These are phyloP conservation scores for Excalfactoria chinensis DNA, from an alignment of 2,113 vertebrate genomes.

Conservation along the genomic window DNA sequence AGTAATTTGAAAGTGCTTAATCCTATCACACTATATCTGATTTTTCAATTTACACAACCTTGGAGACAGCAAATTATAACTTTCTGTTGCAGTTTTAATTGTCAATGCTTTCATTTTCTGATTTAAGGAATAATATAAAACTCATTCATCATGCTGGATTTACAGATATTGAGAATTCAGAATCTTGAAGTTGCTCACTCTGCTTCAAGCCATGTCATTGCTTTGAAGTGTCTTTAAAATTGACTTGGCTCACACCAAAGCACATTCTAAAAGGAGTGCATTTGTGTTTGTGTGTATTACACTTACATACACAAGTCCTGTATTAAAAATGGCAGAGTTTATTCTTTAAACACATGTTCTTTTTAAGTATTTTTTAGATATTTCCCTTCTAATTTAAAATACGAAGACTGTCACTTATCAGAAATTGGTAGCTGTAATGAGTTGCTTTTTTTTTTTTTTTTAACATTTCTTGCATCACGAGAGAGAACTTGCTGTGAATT, in stretches of 20 bases:
- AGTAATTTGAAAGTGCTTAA: background rate
- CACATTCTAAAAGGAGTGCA: background rate
- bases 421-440: background rate
- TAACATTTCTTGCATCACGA: background rate
- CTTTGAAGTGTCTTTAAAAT: background rate
- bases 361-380: background rate
- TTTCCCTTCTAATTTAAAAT: background rate
- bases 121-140: background rate
- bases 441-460: background rate
- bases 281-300: background rate
- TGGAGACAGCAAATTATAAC: background rate
- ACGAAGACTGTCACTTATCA: background rate
- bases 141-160: background rate
- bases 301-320: background rate
- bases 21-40: background rate
- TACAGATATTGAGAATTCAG: background rate
- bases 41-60: background rate
- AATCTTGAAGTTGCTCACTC: background rate
- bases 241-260: background rate
- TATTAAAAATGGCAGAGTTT: background rate
- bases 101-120: background rate
- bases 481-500: background rate
- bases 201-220: background rate
- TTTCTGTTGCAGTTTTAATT: background rate
- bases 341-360: background rate